Evolutionary conservation across 1,140 invertebrate genomes (phyloP), one percentile per base, ranked within the genome.

Genomic region (Diploscapter pachys): DNA sequence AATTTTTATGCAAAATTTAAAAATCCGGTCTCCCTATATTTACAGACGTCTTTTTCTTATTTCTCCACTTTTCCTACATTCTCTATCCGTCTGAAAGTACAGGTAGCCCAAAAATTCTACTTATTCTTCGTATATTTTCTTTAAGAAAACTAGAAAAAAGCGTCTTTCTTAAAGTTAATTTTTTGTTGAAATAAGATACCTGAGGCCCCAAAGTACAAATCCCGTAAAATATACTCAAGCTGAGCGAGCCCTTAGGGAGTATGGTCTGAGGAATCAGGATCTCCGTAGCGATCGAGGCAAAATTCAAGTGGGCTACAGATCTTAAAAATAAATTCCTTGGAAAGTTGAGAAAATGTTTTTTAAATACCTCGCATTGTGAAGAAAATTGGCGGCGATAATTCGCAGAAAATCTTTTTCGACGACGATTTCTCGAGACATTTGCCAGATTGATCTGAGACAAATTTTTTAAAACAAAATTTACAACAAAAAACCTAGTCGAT

Each of bases 271-370:
- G 78, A 50, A 84, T 79, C 2, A 86, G 66, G 11, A 84, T 66
- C 62, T 84, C 83, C 2, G 79, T 80, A 5, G 83, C 78, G 59
- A 86, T 84, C 8, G 84, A 80, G 3, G 83, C 83, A 51, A 84
- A 84, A 71, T 84, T 84, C 59, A 84, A 49, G 71, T 84, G 83
- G 5, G 80, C 77, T n/a, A 81, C 73, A 54, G 74, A 73, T 50
- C 74, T 82, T 64, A 6, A 80, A 48, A 31, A 8, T 65, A 31
- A 65, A 49, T 65, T 65, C 8, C 9, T 65, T 31, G 13, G 8
- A 31, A 9, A 50, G 13, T 65, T 9, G 31, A 9, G 8, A 9
- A 13, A 8, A 31, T 9, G 63, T 65, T 65, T 9, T 9, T 9
- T 8, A 9, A 65, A 11, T 8, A 75, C 73, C 82, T 73, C 51